A percentile compares a stretch with the other conserved stretches of the same genome.
phyloP scores from a whole-genome alignment of 2,113 vertebrate genomes.

The Nothoprocta perdicaria region DNA sequence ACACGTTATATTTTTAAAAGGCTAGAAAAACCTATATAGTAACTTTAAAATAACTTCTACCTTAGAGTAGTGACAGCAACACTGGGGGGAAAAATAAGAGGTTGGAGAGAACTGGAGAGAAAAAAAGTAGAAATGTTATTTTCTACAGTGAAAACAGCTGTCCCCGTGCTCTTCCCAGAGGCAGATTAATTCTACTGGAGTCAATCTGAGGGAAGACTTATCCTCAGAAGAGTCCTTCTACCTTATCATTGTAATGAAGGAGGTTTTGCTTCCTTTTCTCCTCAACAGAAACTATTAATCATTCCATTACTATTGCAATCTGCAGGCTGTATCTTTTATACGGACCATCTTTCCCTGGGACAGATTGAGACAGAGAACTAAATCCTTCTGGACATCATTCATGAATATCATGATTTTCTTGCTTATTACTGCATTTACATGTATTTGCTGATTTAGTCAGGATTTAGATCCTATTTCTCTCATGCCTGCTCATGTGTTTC shows the following conservation, averaged over 20 bases:
- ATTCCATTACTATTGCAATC: background rate
- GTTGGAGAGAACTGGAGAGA: background rate
- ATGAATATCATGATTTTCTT: background rate
- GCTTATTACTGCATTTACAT: background rate
- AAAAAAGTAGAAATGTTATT: background rate
- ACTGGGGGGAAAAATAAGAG: background rate
- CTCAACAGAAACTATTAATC: background rate
- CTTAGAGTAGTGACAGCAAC: background rate
- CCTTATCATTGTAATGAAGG: background rate
- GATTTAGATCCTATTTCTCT: background rate
- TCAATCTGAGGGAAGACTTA: background rate
- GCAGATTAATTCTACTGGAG: background rate
- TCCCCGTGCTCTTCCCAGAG: background rate
- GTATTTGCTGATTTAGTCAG: background rate
- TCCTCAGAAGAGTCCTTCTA: background rate
- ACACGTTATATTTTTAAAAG: background rate
- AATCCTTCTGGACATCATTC: background rate
- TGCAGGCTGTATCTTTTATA: background rate
- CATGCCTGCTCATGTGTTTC: accelerated
- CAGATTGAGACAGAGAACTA: background rate
- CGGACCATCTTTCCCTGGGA: background rate
- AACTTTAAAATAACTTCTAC: background rate
- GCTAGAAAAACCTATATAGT: background rate
- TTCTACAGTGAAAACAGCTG: background rate
- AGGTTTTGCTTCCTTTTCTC: background rate